These are phyloP conservation scores for Eudorcas thomsonii DNA, from an alignment of 2,113 vertebrate species.

Conservation along the genomic window DNA sequence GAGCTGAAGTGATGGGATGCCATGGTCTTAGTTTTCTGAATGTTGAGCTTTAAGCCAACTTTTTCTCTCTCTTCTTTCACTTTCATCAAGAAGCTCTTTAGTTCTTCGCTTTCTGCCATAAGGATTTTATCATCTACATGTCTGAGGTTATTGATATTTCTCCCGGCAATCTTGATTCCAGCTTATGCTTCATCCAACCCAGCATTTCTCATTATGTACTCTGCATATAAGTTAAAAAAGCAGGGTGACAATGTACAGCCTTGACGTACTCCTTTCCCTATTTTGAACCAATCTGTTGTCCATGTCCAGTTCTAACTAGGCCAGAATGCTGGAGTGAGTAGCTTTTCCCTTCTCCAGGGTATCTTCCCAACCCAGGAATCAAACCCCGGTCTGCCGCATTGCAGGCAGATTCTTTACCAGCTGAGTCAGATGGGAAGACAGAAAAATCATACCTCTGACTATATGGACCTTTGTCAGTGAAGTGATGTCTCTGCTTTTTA, in stretches of 20 bases:
- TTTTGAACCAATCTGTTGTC: background rate
- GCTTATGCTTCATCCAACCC: background rate
- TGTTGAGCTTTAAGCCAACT: background rate
- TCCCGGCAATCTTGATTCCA: background rate
- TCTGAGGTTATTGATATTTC: background rate
- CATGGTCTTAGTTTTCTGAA: background rate
- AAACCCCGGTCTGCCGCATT: background rate
- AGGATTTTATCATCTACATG: background rate
- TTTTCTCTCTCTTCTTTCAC: background rate
- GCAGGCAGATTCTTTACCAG: background rate
- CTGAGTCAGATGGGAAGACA: background rate
- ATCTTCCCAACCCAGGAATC: background rate
- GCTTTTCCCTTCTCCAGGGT: background rate
- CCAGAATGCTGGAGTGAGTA: background rate
- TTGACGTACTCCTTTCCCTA: background rate
- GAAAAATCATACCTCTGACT: background rate
- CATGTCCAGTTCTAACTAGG: background rate
- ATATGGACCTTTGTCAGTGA: background rate
- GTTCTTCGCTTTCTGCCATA: background rate
- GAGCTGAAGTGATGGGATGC: background rate
- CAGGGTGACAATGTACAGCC: background rate
- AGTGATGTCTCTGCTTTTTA: background rate
- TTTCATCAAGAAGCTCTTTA: background rate
- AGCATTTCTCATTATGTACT: background rate
- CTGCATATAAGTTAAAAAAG: background rate